phyloP scores from a whole-genome alignment of 2,797 vertebrate species.

The Coilia nasus region DNA sequence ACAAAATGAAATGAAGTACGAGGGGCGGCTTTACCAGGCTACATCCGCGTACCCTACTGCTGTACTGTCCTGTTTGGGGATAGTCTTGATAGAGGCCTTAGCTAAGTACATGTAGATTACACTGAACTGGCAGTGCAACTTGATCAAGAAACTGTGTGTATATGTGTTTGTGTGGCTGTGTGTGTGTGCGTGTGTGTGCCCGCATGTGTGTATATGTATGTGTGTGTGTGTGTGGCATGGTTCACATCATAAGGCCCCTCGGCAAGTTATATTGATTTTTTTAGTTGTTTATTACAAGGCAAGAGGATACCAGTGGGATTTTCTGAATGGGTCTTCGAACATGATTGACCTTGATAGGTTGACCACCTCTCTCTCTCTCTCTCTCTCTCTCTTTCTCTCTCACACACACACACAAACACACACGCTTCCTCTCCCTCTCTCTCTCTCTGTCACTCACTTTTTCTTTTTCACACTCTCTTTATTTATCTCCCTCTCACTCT shows the following conservation, averaged over 20 bases:
- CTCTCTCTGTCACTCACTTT: neutral
- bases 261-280: conserved; percentile 32
- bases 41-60: too few relatives aligned
- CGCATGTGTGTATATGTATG: neutral
- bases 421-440: neutral
- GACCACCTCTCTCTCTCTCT: neutral
- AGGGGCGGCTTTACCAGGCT: too few relatives aligned
- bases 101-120: neutral
- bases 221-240: neutral
- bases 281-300: neutral
- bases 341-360: conserved; percentile 25
- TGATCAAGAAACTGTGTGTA: neutral
- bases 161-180: too few relatives aligned
- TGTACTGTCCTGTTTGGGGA: too few relatives aligned
- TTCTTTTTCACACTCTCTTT: neutral
- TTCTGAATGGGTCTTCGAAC: conserved; percentile 14
- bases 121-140: neutral
- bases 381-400: neutral
- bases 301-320: neutral
- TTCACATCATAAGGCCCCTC: neutral
- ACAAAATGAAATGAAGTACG: too few relatives aligned
- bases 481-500: neutral
- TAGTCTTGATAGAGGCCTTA: neutral
- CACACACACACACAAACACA: too few relatives aligned
- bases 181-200: neutral